Base-by-base conservation (phyloP, 2,113 vertebrate genomes). In the Gadus macrocephalus region DNA sequence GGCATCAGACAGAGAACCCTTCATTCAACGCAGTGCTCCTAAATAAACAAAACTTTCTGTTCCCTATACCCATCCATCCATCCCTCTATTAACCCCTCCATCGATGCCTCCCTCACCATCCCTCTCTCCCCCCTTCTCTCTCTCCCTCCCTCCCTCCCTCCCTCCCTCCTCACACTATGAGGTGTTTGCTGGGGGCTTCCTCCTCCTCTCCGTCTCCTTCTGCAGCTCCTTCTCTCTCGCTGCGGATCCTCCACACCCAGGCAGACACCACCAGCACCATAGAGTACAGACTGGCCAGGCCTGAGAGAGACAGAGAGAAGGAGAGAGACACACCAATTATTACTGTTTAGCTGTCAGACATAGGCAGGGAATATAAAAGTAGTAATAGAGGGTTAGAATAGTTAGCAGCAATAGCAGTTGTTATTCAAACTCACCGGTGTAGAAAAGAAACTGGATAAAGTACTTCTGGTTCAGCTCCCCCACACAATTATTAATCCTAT, bases 371-470 rank as follows among this genome's bases (percentile, higher is more conserved):
- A 14, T 38, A 53, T 27, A 38, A 19, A 53, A 17, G 7, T 61
- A 70, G 5, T 25, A 28, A 2, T 25, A 25, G 31, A 62, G 17
- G 25, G 38, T 64, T 11, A 16, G 42, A 70, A 5, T 55, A 28
- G 17, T 25, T 12, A 27, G 16, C 2, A 68, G 49, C 5, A 68
- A 19, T 56, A 68, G 15, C 22, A 53, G 4, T 38, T n/a, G 5
- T 49, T 11, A 14, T 9, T 49, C 42, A 4, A 6, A 72, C 91
- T 73, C 78, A 94, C 94, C 93, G 0, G 93, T 94, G 77, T 95
- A 95, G 66, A 95, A 94, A 61, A 95, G 93, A 69, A 95, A 95
- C 90, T 95, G 94, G 83, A 95, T 93, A 75, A 95, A 95, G 75
- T 94, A 94, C 73, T 94, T 94, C 80, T 95, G 94, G 87, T 95